Base-by-base conservation (phyloP, 2,888 invertebrate species). In the Hirtodrosophila histrioides region DNA sequence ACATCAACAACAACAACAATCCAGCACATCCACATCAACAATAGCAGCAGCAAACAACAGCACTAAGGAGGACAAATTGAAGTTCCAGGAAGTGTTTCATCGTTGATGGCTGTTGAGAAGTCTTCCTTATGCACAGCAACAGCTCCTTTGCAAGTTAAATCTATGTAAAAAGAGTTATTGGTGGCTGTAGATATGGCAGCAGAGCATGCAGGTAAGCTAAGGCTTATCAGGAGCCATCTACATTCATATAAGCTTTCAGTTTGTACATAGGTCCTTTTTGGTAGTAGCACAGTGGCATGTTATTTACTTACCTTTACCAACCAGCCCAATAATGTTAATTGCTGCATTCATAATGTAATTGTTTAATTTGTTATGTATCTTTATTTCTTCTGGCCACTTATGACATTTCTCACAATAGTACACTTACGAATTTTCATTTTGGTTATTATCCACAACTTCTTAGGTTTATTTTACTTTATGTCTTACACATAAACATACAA, bases 401-500 rank as follows among this genome's bases (percentile, higher is more conserved):
- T 49, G 68, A 65, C 69, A 60, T 33, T 61, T 66, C 31, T 33
- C 70, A 53, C 57, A 62, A 58, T 17, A 17, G 17, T 75, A 73
- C 70, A 73, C 70, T 65, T 75, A 74, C 37, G 69, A 64, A 64
- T 46, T 49, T 49, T 60, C 48, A 53, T 68, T 61, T 75, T 37
- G 70, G 65, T 61, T 76, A 76, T 73, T 76, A 75, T 70, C 67
- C 70, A 75, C 71, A 75, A 75, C 75, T 44, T 75, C 60, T 60
- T 46, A 67, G 70, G 37, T 75, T 67, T 46, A 53, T 39, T 56
- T 75, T 55, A 41, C 37, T 58, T 50, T 41, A 67, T 58, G 53
- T 39, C 74, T 74, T 74, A 83, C 41, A 77, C 56, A 77, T 66
- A 61, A 56, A 58, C 66, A 63, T 76, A 74, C 53, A 66, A 58